A percentile compares a stretch with the other conserved stretches of the same genome.
Conservation (phyloP, 1,140 invertebrate genomes). For the Drosophila takahashii region DNA sequence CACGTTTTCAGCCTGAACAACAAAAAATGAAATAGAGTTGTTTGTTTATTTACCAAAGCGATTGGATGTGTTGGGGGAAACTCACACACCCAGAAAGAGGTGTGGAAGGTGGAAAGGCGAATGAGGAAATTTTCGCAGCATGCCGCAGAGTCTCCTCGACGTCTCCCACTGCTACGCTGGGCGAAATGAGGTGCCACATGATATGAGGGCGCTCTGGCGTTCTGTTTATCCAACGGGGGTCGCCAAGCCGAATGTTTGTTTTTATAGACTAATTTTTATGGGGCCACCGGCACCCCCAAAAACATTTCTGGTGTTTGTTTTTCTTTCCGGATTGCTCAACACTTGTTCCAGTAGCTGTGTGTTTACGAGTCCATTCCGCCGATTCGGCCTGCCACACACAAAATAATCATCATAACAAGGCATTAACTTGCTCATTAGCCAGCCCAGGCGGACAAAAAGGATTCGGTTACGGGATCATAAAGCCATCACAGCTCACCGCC, state of each 20-base stretch:
- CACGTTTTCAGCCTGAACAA: conserved; percentile 2
- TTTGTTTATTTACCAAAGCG: conserved; percentile 44
- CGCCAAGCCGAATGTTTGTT: conserved; percentile 74
- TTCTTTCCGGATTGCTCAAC: conserved; percentile 67
- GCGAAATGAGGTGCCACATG: conserved; percentile 67
- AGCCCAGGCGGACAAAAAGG: conserved; percentile 47
- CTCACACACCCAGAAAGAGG: not conserved
- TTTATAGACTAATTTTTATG: conserved; percentile 83
- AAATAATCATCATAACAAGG: conserved; percentile 81
- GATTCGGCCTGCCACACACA: conserved; percentile 46
- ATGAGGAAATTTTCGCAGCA: conserved; percentile 78
- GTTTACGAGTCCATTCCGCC: conserved; percentile 36
- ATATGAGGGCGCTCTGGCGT: conserved; percentile 53
- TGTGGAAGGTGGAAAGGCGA: conserved; percentile 39
- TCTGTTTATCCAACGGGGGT: conserved; percentile 80
- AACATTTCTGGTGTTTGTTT: conserved; percentile 65
- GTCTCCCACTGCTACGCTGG: conserved; percentile 42
- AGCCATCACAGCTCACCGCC: conserved; percentile 77
- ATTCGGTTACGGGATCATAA: conserved; percentile 68
- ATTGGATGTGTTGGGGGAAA: conserved; percentile 53
- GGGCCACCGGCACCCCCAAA: conserved; percentile 40
- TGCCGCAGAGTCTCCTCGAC: conserved; percentile 35
- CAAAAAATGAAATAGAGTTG: conserved; percentile 52
- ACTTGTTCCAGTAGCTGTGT: conserved; percentile 46
- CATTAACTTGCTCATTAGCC: conserved; percentile 77